Conservation (phyloP, 2,113 vertebrate species). For the Chaetorhynchus papuensis region DNA sequence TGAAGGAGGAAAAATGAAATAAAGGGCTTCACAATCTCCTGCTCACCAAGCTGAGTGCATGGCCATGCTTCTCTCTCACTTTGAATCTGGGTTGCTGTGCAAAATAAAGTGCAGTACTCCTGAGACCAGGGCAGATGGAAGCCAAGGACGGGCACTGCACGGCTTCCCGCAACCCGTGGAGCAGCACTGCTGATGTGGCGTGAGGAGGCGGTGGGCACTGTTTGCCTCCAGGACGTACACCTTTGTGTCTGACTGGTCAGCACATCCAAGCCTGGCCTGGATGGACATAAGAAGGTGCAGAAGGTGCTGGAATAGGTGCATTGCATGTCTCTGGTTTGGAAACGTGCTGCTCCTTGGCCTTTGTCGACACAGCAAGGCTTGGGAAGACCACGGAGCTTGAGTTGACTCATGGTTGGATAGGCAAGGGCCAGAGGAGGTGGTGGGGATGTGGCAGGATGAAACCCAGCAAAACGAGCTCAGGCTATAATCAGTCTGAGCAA, state of each 20-base stretch:
- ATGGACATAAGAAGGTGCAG: not conserved
- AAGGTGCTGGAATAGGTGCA: fast-evolving
- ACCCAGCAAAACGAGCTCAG: not conserved
- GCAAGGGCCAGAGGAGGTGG: not conserved
- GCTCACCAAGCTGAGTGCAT: not conserved
- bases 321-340: not conserved
- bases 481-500: not conserved
- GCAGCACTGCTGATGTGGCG: fast-evolving
- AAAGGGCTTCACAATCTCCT: not conserved
- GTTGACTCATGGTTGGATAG: not conserved
- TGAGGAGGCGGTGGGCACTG: not conserved
- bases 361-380: not conserved
- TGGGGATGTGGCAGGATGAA: not conserved
- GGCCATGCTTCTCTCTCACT: not conserved
- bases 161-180: not conserved
- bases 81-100: not conserved
- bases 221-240: not conserved
- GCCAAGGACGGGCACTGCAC: not conserved
- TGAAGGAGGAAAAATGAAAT: not conserved
- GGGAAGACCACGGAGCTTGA: fast-evolving
- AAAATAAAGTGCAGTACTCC: not conserved
- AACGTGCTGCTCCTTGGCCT: not conserved
- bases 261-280: not conserved
- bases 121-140: not conserved
- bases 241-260: not conserved